Evolutionary conservation across 2,888 invertebrate genomes (phyloP), one percentile per base, ranked within the genome.

Genomic region (Drosophila conformis): DNA sequence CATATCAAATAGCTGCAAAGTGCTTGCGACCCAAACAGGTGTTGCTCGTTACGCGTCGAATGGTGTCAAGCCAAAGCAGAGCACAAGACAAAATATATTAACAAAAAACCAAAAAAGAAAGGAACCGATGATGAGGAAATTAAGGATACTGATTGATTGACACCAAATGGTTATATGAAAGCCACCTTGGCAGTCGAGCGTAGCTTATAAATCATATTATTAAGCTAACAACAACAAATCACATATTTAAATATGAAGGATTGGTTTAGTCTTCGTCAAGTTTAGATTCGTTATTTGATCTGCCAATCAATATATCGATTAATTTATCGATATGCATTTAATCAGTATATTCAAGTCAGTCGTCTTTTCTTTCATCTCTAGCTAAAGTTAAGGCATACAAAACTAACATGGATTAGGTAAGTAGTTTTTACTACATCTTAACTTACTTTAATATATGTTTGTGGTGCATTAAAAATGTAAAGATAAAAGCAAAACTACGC

Each of bases 11-110:
- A 59, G 49, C 83, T 62, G 54, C n/a, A 42, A 68, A 65, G 64
- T 60, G 62, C 67, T 62, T 57, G 33, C 15, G 33, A 21, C 36
- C 29, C 36, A 58, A 79, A 67, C 86, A 86, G 88, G 83, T 76
- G 76, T 35, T 33, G 57, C 35, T 54, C 36, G 49, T 56, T 72
- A 40, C 58, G 27, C 33, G 36, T 42, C 59, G 52, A 46, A 68
- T 33, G 52, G 40, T 65, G 64, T 72, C 73, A 59, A 56, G 15
- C 38, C 18, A n/a, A 60, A 36, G 25, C 29, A 21, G 4, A 38
- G 27, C 54, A 56, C n/a, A 38, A 38, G 15, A 10, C 42, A 57
- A 42, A 40, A 29, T n/a, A 10, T 10, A 40, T 21, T 21, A 21
- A 21, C 21, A 18, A 10, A 0, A 18, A 10, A 3, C 1, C 1